Base-by-base conservation (phyloP, 2,797 vertebrate species). In the Austrolebias charrua region DNA sequence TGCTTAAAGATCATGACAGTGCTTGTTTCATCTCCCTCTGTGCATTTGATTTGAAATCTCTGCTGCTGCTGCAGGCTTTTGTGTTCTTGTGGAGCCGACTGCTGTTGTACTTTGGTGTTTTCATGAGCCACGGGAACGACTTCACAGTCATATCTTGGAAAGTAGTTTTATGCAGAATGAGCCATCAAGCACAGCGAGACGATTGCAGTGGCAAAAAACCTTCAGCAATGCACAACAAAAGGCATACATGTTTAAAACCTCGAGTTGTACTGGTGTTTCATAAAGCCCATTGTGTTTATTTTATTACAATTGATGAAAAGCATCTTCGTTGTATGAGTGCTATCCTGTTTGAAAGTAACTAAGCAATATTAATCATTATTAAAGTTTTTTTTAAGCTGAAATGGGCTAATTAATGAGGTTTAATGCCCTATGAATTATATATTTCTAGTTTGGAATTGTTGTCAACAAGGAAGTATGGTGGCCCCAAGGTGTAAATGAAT, bases 11-110 rank as follows among this genome's bases (percentile, higher is more conserved):
- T 66, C 42, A 62, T 35, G 35, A 28, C 50, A 58, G 45, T 63
- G 38, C 24, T 60, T 55, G 66, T 73, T 73, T 70, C 11, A 70
- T 64, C 12, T 29, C 40, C 47, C 63, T 55, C 16, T 19, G 63
- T 62, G 38, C 40, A 73, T 75, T 74, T 65, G 50, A 62, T 64
- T 61, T 69, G 40, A 70, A 73, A 70, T 52, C 52, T 79, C 57
- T 53, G 55, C 55, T 59, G 38, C 57, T 53, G 55, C 55, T 59
- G 38, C 56, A 69, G 66, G 69, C 74, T 53, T 52, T 55, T 55
- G 54, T 63, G 55, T 58, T 69, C 55, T 60, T 28, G 38, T 50
- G 54, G 38, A 63, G 56, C 61, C 19, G 59, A 70, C 53, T 54
- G 5, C 56, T 69, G 46, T 60, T 64, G 55, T 47, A 48, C 66